These are phyloP conservation scores for Lynx canadensis DNA, from an alignment of 2,113 vertebrate species.

Conservation along the genomic window DNA sequence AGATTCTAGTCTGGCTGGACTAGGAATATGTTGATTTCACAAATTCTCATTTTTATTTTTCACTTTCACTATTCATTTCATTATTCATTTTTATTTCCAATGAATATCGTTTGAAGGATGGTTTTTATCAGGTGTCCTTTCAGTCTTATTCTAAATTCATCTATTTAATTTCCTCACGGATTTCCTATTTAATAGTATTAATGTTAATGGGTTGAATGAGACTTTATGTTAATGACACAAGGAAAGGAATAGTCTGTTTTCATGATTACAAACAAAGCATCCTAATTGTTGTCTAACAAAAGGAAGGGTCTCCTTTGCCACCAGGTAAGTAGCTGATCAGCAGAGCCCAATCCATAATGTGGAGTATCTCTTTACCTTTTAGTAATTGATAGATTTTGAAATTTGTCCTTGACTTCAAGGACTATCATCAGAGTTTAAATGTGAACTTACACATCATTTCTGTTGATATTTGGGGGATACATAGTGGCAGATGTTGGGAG, in stretches of 20 bases:
- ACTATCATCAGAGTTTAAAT: neutral
- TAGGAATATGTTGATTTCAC: neutral
- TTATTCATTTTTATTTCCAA: neutral
- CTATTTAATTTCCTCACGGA: neutral
- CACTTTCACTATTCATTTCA: no score
- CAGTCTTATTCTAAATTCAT: neutral
- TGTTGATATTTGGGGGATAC: neutral
- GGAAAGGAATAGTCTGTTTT: neutral
- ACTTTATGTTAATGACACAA: neutral
- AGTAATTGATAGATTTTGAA: neutral
- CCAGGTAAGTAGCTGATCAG: neutral
- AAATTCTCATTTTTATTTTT: slow-evolving; percentile 28
- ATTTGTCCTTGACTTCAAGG: neutral
- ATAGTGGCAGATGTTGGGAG: neutral
- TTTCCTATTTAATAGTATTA: neutral
- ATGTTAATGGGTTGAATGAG: neutral
- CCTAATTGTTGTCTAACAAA: neutral
- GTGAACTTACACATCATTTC: neutral
- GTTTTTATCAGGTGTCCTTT: neutral
- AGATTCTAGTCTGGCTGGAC: neutral
- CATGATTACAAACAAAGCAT: neutral
- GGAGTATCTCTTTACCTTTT: neutral
- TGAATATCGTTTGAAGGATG: neutral
- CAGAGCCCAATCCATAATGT: neutral
- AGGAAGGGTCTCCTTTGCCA: neutral